phyloP scores from a whole-genome alignment of 2,113 vertebrate species.

The Malurus cyaneus region DNA sequence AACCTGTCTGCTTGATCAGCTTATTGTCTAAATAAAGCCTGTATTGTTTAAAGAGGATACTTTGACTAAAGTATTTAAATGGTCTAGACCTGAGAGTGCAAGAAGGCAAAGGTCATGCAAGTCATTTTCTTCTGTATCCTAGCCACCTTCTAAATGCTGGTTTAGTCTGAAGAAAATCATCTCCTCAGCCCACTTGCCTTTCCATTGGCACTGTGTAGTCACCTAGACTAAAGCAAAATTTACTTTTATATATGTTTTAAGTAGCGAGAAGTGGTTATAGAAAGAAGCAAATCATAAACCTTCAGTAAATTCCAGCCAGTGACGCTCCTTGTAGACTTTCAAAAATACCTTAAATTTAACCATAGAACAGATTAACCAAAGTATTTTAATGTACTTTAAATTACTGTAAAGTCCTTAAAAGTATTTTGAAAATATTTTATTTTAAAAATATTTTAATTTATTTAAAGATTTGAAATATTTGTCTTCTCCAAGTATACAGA shows the following conservation, averaged over 20 bases:
- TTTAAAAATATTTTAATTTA: neutral
- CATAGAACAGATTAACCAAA: neutral
- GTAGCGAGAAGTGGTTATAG: neutral
- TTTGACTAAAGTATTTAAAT: constrained; percentile 36
- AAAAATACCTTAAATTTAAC: neutral
- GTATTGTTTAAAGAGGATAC: constrained; percentile 43
- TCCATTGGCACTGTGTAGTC: neutral
- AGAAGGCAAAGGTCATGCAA: constrained; percentile 40
- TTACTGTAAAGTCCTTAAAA: neutral
- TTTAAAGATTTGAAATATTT: neutral
- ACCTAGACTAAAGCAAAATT: neutral
- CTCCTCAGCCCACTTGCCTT: neutral
- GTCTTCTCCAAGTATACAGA: neutral
- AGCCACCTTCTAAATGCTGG: neutral
- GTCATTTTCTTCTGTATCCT: neutral
- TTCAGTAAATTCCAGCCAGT: neutral
- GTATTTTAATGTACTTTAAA: neutral
- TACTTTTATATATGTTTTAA: neutral
- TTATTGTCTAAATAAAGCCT: constrained; percentile 54
- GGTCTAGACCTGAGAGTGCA: neutral
- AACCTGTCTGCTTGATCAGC: constrained; percentile 22
- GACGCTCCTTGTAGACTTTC: neutral
- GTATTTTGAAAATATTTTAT: neutral
- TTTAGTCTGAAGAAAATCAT: neutral
- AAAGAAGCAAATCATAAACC: neutral